Evolutionary conservation across 2,797 vertebrate species (phyloP), one percentile per base, ranked within the genome.

Genomic region (Lagocephalus sceleratus): DNA sequence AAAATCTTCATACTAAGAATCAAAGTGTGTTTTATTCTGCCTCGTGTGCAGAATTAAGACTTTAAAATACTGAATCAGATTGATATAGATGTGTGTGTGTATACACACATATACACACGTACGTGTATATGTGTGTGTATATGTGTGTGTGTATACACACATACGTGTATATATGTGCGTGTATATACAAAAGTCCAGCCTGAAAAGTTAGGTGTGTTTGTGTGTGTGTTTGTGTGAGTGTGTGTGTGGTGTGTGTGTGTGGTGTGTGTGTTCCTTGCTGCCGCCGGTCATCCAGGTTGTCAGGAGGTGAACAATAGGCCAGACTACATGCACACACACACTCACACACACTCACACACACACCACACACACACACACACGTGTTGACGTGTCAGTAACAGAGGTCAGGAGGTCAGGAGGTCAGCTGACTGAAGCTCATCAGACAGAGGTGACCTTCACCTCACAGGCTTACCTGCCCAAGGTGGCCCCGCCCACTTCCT

Each of bases 1-100:
- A n/a, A n/a, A n/a, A n/a, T n/a, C n/a, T n/a, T n/a, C n/a, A n/a
- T n/a, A n/a, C n/a, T n/a, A n/a, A n/a, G n/a, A n/a, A n/a, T n/a
- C n/a, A n/a, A n/a, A n/a, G n/a, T n/a, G n/a, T n/a, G n/a, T n/a
- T n/a, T n/a, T n/a, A n/a, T n/a, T n/a, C n/a, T n/a, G n/a, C n/a
- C n/a, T n/a, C n/a, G n/a, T n/a, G n/a, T n/a, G n/a, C n/a, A 88
- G 90, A 84, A 82, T 89, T 90, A 91, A 92, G 73, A 85, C 86
- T 57, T 63, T 88, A 93, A 93, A 92, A 91, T 84, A 92, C 73
- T 75, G 90, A 92, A 92, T 92, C 92, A 93, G 86, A 79, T 75
- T 7, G 54, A 76, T 74, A 76, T 81, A 85, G 81, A 69, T 68
- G 66, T 54, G 67, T 59, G 54, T 51, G 58, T 50, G 38, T 62